Conservation (phyloP, 2,888 invertebrate genomes). For the Pachliopta kotzebuea region DNA sequence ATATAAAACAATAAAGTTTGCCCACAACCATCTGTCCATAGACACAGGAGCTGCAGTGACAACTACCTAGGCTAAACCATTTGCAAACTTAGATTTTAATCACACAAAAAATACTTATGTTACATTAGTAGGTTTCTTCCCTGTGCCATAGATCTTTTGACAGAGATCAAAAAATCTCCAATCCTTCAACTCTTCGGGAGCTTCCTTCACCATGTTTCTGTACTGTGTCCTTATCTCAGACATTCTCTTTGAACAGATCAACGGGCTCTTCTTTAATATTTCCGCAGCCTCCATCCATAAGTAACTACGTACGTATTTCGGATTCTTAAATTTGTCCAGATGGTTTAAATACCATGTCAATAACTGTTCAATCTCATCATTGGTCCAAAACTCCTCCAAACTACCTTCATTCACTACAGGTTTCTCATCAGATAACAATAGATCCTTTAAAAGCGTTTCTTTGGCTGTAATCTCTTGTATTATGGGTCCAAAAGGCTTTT, state of each 20-base stretch:
- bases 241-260: constrained; percentile 70
- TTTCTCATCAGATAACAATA: constrained; percentile 43
- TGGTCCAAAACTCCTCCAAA: constrained; percentile 51
- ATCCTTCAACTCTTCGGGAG: constrained; percentile 45
- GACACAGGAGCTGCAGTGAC: too few species aligned
- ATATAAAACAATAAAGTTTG: too few species aligned
- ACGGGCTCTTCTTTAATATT: constrained; percentile 57
- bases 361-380: constrained; percentile 56
- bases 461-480: constrained; percentile 53
- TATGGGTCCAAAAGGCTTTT: constrained; percentile 41
- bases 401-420: constrained; percentile 40
- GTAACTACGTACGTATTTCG: constrained; percentile 62
- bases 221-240: constrained; percentile 64
- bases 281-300: constrained; percentile 65
- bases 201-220: constrained; percentile 60
- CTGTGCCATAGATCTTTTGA: constrained; percentile 72
- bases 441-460: constrained; percentile 47
- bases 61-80: neutral
- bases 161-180: constrained; percentile 67
- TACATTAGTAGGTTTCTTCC: constrained; percentile 42
- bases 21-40: too few species aligned
- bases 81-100: neutral
- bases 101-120: constrained; percentile 4
- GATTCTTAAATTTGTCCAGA: constrained; percentile 70
- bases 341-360: constrained; percentile 66